Conservation (phyloP, 2,113 vertebrate genomes). For the Neogale vison region DNA sequence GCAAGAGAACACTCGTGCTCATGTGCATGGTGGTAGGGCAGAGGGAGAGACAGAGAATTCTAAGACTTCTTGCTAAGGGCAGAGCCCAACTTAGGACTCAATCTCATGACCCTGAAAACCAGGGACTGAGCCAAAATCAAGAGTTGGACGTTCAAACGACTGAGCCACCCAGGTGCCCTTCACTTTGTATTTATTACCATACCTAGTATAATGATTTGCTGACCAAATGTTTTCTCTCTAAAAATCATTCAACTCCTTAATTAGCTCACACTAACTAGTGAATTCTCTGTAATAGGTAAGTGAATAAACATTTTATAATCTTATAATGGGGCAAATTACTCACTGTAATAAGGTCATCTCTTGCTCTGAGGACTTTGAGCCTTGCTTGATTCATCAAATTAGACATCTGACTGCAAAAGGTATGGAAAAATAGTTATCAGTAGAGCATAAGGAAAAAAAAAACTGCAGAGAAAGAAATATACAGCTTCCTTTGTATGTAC, state of each 20-base stretch:
- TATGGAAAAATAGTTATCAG: constrained; percentile 61
- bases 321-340: constrained; percentile 78
- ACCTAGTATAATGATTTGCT: not conserved
- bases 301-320: not conserved
- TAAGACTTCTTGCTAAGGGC: not conserved
- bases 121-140: not conserved
- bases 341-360: constrained; percentile 97
- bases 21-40: not conserved
- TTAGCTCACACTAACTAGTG: not conserved
- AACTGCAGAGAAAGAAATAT: not conserved
- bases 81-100: not conserved
- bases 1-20: too few relatives aligned
- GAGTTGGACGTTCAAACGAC: not conserved
- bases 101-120: not conserved
- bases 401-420: constrained; percentile 94
- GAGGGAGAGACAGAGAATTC: not conserved
- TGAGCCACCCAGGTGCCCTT: not conserved
- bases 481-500: not conserved
- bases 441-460: not conserved
- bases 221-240: not conserved
- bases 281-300: not conserved
- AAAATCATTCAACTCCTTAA: not conserved
- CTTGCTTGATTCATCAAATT: constrained; percentile 99
- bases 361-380: constrained; percentile 96
- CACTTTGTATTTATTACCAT: not conserved